Evolutionary conservation across 2,113 vertebrate genomes (phyloP).

Genomic region (Lathamus discolor): DNA sequence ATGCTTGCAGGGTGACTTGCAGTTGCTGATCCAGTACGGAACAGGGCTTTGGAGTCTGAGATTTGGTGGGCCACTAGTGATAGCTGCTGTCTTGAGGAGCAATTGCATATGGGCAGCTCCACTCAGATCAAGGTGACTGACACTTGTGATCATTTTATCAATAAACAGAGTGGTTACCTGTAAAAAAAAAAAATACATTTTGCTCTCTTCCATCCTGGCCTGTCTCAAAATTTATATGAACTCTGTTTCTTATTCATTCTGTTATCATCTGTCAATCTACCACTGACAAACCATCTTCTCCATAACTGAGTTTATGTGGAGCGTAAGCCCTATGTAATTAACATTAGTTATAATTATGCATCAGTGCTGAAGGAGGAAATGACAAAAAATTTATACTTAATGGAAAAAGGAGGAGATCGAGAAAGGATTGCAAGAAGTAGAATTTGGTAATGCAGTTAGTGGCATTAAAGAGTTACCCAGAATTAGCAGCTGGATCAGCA

Average conservation of each 20-base stretch:
- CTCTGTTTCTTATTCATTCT: neutral
- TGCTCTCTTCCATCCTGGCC: neutral
- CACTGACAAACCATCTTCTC: neutral
- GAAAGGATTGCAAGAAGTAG: neutral
- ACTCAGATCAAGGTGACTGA: neutral
- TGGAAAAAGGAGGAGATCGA: neutral
- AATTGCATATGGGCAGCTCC: neutral
- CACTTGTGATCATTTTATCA: neutral
- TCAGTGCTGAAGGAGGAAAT: neutral
- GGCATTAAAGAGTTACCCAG: constrained; percentile 15
- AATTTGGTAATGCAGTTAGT: constrained; percentile 1
- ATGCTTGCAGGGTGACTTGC: neutral
- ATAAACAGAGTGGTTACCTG: neutral
- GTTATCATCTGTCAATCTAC: neutral
- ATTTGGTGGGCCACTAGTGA: neutral
- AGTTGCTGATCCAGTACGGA: neutral
- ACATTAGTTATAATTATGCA: neutral
- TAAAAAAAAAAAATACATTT: neutral
- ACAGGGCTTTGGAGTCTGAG: neutral
- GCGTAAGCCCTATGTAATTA: neutral
- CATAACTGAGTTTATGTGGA: neutral
- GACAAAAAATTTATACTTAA: neutral
- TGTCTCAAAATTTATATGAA: neutral
- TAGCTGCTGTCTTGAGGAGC: neutral
- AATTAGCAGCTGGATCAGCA: constrained; percentile 44